These are phyloP conservation scores for Drosophila affinis DNA, from an alignment of 2,888 invertebrate species.

Conservation along the genomic window DNA sequence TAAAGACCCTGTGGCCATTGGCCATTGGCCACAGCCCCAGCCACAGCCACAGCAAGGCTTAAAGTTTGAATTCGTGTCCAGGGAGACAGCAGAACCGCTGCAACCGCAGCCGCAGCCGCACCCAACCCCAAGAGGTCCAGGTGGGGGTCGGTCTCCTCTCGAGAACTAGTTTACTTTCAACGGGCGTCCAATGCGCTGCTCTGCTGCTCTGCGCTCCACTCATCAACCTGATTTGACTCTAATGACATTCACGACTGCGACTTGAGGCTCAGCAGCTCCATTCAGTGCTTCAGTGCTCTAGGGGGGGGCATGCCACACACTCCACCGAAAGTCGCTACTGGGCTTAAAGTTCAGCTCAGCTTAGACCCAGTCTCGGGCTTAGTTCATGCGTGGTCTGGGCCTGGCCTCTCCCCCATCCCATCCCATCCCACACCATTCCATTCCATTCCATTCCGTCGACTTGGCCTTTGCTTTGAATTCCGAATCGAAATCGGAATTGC, in stretches of 20 bases:
- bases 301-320: constrained; percentile 34
- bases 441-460: not conserved
- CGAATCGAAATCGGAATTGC: constrained; percentile 26
- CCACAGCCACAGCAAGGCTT: constrained; percentile 28
- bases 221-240: constrained; percentile 69
- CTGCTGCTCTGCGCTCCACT: constrained; percentile 51
- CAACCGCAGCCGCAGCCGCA: constrained; percentile 30
- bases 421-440: too few species aligned
- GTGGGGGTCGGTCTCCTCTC: constrained; percentile 8
- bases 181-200: constrained; percentile 17
- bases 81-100: constrained; percentile 9
- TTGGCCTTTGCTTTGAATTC: constrained; percentile 35
- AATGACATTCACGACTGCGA: constrained; percentile 69
- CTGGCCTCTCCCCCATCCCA: not conserved
- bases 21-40: not conserved
- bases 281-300: constrained; percentile 7
- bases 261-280: constrained; percentile 10
- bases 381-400: constrained; percentile 45
- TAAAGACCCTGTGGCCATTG: constrained; percentile 43
- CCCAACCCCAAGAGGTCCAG: constrained; percentile 37
- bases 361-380: constrained; percentile 20
- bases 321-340: constrained; percentile 51
- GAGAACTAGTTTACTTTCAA: constrained; percentile 51
- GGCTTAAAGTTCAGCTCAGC: constrained; percentile 59
- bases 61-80: constrained; percentile 72